Evolutionary conservation across 2,113 vertebrate species (phyloP), one percentile per base, ranked within the genome.

Genomic region (Hemibagrus wyckioides): DNA sequence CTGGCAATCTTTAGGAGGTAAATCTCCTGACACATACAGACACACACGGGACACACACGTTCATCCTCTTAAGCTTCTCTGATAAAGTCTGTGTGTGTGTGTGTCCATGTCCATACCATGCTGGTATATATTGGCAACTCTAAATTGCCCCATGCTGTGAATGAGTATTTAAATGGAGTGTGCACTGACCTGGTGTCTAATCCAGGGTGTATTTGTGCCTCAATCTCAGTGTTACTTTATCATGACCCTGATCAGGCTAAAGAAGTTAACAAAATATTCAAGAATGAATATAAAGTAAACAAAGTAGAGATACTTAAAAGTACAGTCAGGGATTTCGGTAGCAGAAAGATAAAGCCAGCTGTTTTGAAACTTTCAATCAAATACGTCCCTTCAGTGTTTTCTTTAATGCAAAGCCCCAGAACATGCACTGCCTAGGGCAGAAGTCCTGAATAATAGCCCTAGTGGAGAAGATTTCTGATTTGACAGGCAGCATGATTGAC

Each of bases 21-120:
- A n/a, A n/a, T 82, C n/a, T 17, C 11, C 13, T 87, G 80, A 73
- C 56, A 63, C 57, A 52, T 30, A 41, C 4, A 33, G 63, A 30
- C 44, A 69, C 59, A 77, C 19, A 30, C 10, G 6, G 19, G 36
- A 39, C 36, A 41, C 36, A 71, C 36, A 39, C 65, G 23, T 8
- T 82, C 36, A 82, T 82, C 65, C 77, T 56, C 57, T 71, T 87
- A 52, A 76, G 54, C 21, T 61, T 56, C 14, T 61, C n/a, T 75
- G 6, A 71, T 59, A 65, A 83, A 2, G 61, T 48, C 23, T 48
- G 44, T 36, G 44, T 50, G 28, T 71, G 19, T 84, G 11, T 69
- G 6, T n/a, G 59, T 82, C 39, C 65, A 59, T 19, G 4, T 63
- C 10, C 3, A 63, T 59, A 8, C 1, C 57, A 28, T 63, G 59